Percentiles rank a stretch among this genome's conserved stretches.
Conservation (phyloP, 30 jellyfish, hydroid and myxozoan genomes). For the Aurelia sp. region DNA sequence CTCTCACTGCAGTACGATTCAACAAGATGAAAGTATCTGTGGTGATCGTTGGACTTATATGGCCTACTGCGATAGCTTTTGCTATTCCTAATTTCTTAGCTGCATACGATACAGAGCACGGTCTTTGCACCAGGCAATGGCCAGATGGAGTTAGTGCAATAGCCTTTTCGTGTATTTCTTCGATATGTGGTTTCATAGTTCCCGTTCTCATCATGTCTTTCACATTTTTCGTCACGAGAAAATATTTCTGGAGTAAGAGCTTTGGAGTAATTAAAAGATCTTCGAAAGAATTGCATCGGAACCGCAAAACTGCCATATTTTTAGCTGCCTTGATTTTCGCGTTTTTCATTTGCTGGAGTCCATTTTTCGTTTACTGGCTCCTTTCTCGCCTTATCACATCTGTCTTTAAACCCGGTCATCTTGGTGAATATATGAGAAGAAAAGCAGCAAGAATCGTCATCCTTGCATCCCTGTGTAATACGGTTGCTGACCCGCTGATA, state of each 20-base stretch:
- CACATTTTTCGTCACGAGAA: constrained; percentile 37
- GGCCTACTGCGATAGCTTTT: constrained; percentile 14
- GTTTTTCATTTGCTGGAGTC: constrained; percentile 22
- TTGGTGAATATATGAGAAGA: constrained; percentile 30
- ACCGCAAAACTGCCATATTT: neutral
- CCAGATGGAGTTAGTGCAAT: constrained; percentile 11
- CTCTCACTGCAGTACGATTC: neutral
- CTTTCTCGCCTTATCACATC: neutral
- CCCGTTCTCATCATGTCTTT: constrained; percentile 11
- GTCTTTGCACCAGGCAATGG: constrained; percentile 25
- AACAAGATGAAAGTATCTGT: neutral
- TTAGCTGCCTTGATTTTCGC: constrained; percentile 25
- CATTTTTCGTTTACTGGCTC: constrained; percentile 42
- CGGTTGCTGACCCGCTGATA: constrained; percentile 31
- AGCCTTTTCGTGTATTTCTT: neutral
- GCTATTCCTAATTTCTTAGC: constrained; percentile 22
- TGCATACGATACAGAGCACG: neutral
- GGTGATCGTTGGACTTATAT: neutral
- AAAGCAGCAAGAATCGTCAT: neutral
- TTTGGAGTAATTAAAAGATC: neutral
- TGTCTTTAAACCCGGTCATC: neutral
- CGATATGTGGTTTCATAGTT: constrained; percentile 10
- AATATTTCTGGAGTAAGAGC: constrained; percentile 22
- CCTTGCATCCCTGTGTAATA: constrained; percentile 18
- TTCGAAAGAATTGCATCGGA: neutral